Evolutionary conservation across 2,888 invertebrate genomes (phyloP).

Genomic region (Platerodrilus igneus): DNA sequence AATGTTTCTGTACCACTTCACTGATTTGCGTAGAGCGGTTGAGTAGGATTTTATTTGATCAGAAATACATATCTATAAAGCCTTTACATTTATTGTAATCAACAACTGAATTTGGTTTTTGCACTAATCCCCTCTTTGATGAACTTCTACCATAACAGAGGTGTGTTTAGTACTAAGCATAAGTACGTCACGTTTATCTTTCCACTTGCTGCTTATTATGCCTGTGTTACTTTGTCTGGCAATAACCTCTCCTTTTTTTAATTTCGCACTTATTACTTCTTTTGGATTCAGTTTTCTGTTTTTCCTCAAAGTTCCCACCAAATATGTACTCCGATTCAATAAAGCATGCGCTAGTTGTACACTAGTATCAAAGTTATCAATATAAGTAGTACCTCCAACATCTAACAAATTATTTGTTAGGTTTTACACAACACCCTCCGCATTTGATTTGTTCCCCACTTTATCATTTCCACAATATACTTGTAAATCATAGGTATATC

Average conservation of each 20-base stretch:
- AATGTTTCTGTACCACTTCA: too few relatives aligned
- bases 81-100: background rate
- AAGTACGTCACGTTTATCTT: constrained; percentile 3
- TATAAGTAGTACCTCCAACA: background rate
- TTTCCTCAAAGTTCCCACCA: constrained; percentile 1
- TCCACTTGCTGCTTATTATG: background rate
- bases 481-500: too few relatives aligned
- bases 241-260: background rate
- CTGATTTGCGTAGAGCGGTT: too few relatives aligned
- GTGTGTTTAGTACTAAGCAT: constrained; percentile 2
- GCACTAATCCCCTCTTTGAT: background rate
- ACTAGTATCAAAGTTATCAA: constrained; percentile 1
- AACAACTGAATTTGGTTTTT: background rate
- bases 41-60: too few relatives aligned
- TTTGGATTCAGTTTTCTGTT: constrained; percentile 1
- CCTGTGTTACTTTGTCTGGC: constrained; percentile 1
- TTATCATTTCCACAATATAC: too few relatives aligned
- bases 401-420: too few relatives aligned
- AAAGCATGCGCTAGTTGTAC: constrained; percentile 1
- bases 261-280: background rate
- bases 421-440: too few relatives aligned
- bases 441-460: too few relatives aligned
- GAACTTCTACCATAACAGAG: background rate
- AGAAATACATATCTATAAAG: background rate
- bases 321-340: background rate